Base-by-base conservation (phyloP, 53 echinoderm and acorn worm genomes). In the Echinometra lucunter region DNA sequence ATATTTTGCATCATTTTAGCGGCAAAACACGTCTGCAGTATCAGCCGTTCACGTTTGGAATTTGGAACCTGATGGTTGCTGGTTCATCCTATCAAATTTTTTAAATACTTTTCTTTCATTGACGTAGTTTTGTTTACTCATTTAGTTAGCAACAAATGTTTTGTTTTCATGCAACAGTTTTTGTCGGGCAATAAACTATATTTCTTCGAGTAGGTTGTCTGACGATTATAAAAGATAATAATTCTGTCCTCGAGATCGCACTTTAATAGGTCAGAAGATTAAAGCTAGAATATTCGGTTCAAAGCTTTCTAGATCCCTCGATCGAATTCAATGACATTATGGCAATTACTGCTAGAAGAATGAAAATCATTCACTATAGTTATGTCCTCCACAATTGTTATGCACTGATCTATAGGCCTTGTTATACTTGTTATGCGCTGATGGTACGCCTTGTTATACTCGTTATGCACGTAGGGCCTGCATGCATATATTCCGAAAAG, bases 91-190 rank as follows among this genome's bases (percentile, higher is more conserved):
- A 82, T 47, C n/a, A 28, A 85, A 85, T 85, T n/a, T 53, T 85
- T 85, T 28, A 37, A 45, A 85, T 85, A 85, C 0, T 85, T 85
- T 9, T 49, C 49, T 85, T n/a, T 85, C 49, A 85, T 85, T 85
- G 85, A 85, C 85, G 85, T 47, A 85, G 37, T 27, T 9, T 85
- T 45, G 85, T 85, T 85, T 85, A 30, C 30, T 85, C 49, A 2
- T 85, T 85, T 49, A n/a, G 85, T 49, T 85, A 85, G 85, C 85
- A 85, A 85, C 85, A 85, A 45, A 85, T 85, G 85, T 85, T 47
- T 85, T 47, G 85, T 85, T 85, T 49, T 85, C 85, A 85, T 13
- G 53, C 49, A 47, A 85, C 85, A 16, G 28, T 0, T 40, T n/a
- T 49, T 85, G 15, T 85, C 47, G 15, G 85, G 12, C 47, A 49